Percentiles rank a stretch among this genome's conserved stretches.
phyloP scores from a whole-genome alignment of 2,888 invertebrate genomes.

The Cerastis rubricosa region DNA sequence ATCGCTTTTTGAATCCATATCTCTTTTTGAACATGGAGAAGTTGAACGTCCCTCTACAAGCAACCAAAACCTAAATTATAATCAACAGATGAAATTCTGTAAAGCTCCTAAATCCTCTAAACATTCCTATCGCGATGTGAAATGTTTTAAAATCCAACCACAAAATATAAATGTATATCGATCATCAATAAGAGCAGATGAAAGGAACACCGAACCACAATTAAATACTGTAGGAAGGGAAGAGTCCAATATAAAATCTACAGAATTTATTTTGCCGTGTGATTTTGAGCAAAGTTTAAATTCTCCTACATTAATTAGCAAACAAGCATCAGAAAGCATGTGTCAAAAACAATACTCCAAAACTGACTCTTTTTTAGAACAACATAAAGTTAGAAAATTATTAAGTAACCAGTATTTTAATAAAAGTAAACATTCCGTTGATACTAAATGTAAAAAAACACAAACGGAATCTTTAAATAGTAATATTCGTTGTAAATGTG shows the following conservation, averaged over 20 bases:
- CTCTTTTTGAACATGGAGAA: neutral
- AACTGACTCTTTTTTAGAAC: conserved; percentile 1
- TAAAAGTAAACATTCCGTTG: neutral
- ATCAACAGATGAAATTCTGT: neutral
- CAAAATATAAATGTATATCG: neutral
- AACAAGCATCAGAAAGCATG: conserved; percentile 1
- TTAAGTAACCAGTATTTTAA: neutral
- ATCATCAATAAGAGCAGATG: neutral
- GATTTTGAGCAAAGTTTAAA: neutral
- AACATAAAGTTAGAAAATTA: neutral
- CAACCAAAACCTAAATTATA: neutral
- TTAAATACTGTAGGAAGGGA: neutral
- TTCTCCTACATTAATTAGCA: conserved; percentile 5
- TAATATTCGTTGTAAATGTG: neutral
- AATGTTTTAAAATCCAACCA: neutral
- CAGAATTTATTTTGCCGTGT: neutral
- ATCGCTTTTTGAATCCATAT: neutral
- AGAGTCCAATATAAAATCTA: neutral
- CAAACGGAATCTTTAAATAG: neutral
- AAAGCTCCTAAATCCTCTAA: neutral
- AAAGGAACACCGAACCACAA: neutral
- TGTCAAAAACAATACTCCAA: neutral
- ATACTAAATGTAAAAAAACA: neutral
- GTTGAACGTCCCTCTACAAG: neutral
- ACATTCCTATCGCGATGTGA: neutral